phyloP scores from a whole-genome alignment of 2,888 invertebrate species.

The Drepana falcataria region DNA sequence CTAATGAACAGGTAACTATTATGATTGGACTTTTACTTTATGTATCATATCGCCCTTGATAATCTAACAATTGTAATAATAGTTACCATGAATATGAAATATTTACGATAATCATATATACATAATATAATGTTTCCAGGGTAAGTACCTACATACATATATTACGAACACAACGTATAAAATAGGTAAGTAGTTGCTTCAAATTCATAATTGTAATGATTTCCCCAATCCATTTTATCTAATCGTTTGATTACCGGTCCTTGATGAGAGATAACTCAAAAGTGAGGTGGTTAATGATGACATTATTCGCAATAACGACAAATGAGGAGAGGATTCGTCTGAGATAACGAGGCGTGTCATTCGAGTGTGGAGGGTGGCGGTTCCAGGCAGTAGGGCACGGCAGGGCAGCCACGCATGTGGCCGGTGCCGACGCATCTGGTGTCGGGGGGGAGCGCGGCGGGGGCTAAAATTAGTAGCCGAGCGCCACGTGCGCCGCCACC shows the following conservation, averaged over 20 bases:
- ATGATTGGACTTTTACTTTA: too few relatives aligned
- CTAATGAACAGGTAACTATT: too few relatives aligned
- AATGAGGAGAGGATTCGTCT: constrained; percentile 27
- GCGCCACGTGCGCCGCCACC: constrained; percentile 71
- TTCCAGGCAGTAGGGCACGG: constrained; percentile 56
- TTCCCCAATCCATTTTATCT: background rate
- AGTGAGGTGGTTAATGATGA: background rate
- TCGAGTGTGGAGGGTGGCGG: constrained; percentile 59
- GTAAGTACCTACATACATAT: too few relatives aligned
- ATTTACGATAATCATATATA: too few relatives aligned
- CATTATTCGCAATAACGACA: background rate
- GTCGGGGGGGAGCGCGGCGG: constrained; percentile 73
- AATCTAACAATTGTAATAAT: too few relatives aligned
- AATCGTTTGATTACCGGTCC: background rate
- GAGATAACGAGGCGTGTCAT: constrained; percentile 74
- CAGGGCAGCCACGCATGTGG: constrained; percentile 73
- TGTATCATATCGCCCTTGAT: too few relatives aligned
- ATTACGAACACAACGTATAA: too few relatives aligned
- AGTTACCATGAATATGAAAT: too few relatives aligned
- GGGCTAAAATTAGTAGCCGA: constrained; percentile 80
- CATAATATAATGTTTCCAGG: too few relatives aligned
- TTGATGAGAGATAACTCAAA: background rate
- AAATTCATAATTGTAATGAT: background rate
- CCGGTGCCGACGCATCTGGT: constrained; percentile 69
- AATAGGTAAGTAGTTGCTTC: too few relatives aligned